Conservation (phyloP, 1,140 invertebrate genomes). For the Archivesica marissinica region DNA sequence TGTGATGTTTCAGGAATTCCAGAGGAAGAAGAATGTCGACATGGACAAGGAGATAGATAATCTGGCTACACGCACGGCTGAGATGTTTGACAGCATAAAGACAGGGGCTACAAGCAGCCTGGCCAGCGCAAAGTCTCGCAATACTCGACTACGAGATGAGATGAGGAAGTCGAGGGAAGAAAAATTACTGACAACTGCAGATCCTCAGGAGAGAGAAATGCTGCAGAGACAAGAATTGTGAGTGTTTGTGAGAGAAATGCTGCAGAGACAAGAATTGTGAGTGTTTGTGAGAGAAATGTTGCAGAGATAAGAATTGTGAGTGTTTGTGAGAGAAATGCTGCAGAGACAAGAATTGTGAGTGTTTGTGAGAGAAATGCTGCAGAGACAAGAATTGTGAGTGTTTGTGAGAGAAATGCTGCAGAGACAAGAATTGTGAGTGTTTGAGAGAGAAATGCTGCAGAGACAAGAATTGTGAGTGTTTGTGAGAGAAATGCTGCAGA, state of each 20-base stretch:
- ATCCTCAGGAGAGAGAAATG: conserved; percentile 37
- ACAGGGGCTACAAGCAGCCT: conserved; percentile 28
- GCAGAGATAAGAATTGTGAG: no score
- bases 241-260: background rate
- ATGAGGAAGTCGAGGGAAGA: conserved; percentile 52
- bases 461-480: no score
- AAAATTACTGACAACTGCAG: conserved; percentile 4
- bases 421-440: no score
- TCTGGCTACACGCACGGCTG: conserved; percentile 38
- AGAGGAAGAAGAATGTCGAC: conserved; percentile 51
- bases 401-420: no score
- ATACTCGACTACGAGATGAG: conserved; percentile 42
- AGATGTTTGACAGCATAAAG: conserved; percentile 57
- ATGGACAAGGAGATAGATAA: conserved; percentile 58
- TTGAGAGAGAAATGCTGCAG: no score
- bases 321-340: no score
- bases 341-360: no score
- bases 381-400: no score
- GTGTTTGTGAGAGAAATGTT: no score
- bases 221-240: conserved; percentile 51
- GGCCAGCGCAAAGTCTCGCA: conserved; percentile 40
- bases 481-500: no score
- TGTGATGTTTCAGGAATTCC: conserved; percentile 40
- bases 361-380: no score
- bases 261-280: no score